A percentile compares a stretch with the other conserved stretches of the same genome.
phyloP scores from a whole-genome alignment of 37 sponge, comb jelly and placozoan genomes.

The Lycopodina hypogea region DNA sequence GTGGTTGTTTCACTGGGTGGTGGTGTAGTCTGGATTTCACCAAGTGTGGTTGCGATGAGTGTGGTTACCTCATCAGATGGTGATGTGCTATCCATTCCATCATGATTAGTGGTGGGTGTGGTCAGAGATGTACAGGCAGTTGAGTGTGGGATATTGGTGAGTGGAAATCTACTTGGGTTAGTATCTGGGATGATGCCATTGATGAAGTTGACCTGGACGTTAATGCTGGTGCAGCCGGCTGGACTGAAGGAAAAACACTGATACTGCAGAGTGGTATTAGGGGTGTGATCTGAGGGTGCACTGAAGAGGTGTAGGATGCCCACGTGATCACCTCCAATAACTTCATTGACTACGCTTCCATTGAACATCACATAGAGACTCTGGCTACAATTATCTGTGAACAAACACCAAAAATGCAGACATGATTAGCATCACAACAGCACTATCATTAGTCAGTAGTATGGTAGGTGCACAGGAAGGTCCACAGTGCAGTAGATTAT shows the following conservation, averaged over 20 bases:
- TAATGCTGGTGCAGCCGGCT: neutral
- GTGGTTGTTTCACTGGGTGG: neutral
- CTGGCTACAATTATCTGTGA: neutral
- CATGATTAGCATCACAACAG: too few species aligned
- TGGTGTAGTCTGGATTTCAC: neutral
- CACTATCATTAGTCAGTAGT: too few species aligned
- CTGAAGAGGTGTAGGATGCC: neutral
- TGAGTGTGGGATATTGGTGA: neutral
- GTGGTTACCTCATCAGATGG: neutral
- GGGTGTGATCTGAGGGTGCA: neutral
- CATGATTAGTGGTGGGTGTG: too few species aligned
- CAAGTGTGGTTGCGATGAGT: neutral
- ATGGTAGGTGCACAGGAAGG: too few species aligned
- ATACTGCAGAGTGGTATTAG: neutral
- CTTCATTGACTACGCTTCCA: neutral
- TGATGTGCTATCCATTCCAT: neutral
- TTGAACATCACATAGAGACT: neutral
- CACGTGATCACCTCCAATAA: neutral
- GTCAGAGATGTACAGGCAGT: neutral
- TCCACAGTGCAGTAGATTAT: too few species aligned
- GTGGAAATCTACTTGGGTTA: neutral
- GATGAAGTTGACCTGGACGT: neutral
- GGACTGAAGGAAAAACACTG: constrained; percentile 4
- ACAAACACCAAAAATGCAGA: neutral
- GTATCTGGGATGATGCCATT: neutral